Conservation (phyloP, 2,113 vertebrate genomes). For the Cochlearius cochlearius region DNA sequence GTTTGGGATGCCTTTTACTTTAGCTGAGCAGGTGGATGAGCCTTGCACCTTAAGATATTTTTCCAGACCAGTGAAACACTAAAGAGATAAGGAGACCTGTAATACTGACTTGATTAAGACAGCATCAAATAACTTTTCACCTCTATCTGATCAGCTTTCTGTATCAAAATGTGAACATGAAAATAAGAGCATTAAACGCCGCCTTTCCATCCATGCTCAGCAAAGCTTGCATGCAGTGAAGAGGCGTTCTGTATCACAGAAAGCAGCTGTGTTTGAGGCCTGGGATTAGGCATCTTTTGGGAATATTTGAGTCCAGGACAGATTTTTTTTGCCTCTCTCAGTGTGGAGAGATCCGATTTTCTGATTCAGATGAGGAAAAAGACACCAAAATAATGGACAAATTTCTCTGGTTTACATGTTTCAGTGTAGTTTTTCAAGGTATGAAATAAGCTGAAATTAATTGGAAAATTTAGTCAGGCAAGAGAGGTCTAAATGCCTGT, state of each 20-base stretch:
- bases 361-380: background rate
- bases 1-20: background rate
- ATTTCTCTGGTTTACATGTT: background rate
- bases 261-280: background rate
- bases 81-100: background rate
- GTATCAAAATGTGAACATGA: background rate
- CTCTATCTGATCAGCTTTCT: background rate
- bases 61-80: background rate
- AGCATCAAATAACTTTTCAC: background rate
- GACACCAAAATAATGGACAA: background rate
- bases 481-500: background rate
- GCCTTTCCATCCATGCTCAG: background rate
- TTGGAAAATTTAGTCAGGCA: background rate
- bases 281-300: background rate
- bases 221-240: background rate
- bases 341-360: background rate
- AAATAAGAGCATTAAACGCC: conserved; percentile 18
- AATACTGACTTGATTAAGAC: background rate
- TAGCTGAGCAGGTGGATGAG: background rate
- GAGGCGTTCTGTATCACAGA: background rate
- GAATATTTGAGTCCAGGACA: conserved; percentile 1
- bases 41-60: background rate
- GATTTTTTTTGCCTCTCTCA: background rate
- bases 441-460: background rate
- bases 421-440: background rate